Conservation (phyloP, 1,140 invertebrate species). For the Camponotus floridanus region DNA sequence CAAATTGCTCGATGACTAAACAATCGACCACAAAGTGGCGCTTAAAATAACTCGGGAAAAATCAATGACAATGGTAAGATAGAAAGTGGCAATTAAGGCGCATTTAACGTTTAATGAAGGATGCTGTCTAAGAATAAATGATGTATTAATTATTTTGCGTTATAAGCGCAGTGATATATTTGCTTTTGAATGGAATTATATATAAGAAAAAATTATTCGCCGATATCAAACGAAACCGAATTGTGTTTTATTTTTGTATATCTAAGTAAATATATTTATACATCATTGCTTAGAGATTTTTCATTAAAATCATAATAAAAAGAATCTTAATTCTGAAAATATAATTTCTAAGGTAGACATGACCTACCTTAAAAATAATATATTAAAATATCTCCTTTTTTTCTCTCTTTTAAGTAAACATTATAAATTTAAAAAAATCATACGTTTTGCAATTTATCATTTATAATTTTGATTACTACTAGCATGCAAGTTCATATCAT, state of each 20-base stretch:
- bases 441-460: neutral
- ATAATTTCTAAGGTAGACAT: neutral
- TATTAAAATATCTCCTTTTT: neutral
- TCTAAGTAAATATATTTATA: constrained; percentile 1
- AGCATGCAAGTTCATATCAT: neutral
- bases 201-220: neutral
- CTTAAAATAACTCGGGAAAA: constrained; percentile 31
- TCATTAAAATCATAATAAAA: neutral
- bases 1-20: neutral
- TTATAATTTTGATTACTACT: neutral
- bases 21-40: neutral
- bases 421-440: neutral
- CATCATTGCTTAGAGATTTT: neutral
- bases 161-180: constrained; percentile 10
- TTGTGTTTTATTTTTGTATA: neutral
- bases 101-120: constrained; percentile 8
- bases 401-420: neutral
- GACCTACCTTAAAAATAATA: neutral
- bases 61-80: neutral
- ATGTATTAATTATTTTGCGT: constrained; percentile 13
- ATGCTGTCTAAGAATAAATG: neutral
- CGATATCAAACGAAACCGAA: neutral
- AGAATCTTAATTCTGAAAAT: neutral
- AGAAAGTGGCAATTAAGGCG: neutral
- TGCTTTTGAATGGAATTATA: neutral